Evolutionary conservation across 2,797 vertebrate genomes (phyloP).

Genomic region (Anabas testudineus): DNA sequence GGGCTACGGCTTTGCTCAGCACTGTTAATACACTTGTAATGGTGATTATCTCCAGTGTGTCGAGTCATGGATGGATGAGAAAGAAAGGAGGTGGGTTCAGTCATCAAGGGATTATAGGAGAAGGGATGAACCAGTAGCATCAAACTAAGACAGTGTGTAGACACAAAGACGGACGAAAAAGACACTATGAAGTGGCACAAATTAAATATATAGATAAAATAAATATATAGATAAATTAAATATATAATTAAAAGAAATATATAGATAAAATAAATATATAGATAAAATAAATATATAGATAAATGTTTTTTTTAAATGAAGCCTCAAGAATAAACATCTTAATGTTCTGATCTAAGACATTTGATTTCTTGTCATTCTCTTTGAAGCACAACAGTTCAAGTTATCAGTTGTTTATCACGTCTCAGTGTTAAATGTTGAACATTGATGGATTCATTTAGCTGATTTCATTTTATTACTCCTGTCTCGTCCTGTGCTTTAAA

Average conservation of each 20-base stretch:
- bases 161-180: too few species aligned
- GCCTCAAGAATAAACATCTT: too few species aligned
- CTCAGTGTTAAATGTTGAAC: not conserved
- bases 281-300: too few species aligned
- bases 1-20: slow-evolving; percentile 32
- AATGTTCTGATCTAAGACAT: too few species aligned
- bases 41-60: slow-evolving; percentile 58
- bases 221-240: too few species aligned
- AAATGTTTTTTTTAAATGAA: too few species aligned
- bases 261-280: too few species aligned
- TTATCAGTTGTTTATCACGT: not conserved
- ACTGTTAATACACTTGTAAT: slow-evolving; percentile 62
- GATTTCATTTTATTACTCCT: slow-evolving; percentile 16
- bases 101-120: slow-evolving; percentile 34
- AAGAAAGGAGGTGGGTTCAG: slow-evolving; percentile 36
- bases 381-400: not conserved
- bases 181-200: too few species aligned
- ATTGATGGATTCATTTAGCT: not conserved
- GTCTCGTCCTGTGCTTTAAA: not conserved
- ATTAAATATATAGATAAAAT: too few species aligned
- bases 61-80: slow-evolving; percentile 52
- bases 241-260: too few species aligned
- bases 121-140: slow-evolving; percentile 26
- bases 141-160: too few species aligned
- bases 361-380: slow-evolving; percentile 2